Percentiles rank a stretch among this genome's conserved stretches.
Evolutionary conservation across 2,797 vertebrate genomes (phyloP).

Genomic region (Ctenochaetus hawaiiensis): DNA sequence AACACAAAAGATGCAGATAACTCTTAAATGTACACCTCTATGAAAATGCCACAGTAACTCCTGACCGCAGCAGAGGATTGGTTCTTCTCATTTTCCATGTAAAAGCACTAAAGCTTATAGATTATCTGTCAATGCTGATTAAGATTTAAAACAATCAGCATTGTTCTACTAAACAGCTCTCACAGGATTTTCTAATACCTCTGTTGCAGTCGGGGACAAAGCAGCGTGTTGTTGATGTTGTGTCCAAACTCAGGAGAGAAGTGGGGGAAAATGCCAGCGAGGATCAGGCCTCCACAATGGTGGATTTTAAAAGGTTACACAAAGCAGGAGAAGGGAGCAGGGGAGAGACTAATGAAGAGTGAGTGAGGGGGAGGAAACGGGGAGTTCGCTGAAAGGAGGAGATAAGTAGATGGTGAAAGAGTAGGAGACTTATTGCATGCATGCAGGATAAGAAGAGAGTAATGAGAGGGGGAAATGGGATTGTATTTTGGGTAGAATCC

Average conservation of each 20-base stretch:
- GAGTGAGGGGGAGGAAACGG: slow-evolving; percentile 13
- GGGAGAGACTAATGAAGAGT: slow-evolving; percentile 38
- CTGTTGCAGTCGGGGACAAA: slow-evolving; percentile 34
- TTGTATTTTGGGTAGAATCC: slow-evolving; percentile 46
- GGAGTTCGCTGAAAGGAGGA: not conserved
- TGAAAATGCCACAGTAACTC: slow-evolving; percentile 13
- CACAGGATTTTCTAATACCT: slow-evolving; percentile 37
- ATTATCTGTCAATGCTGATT: slow-evolving; percentile 52
- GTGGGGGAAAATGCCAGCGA: slow-evolving; percentile 63
- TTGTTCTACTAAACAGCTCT: slow-evolving; percentile 57
- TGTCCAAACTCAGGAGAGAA: slow-evolving; percentile 35
- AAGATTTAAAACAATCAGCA: slow-evolving; percentile 51
- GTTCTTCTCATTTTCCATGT: not conserved
- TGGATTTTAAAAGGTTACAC: slow-evolving; percentile 57
- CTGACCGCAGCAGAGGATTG: not conserved
- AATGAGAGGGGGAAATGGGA: not conserved
- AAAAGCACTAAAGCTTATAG: slow-evolving; percentile 32
- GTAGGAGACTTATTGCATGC: slow-evolving; percentile 42
- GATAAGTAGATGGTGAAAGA: slow-evolving; percentile 29
- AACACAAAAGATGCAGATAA: slow-evolving; percentile 26
- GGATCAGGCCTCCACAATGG: slow-evolving; percentile 57
- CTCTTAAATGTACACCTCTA: slow-evolving; percentile 1
- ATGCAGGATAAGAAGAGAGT: slow-evolving; percentile 37
- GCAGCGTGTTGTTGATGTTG: slow-evolving; percentile 40
- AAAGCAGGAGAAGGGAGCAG: slow-evolving; percentile 36